A percentile compares a stretch with the other conserved stretches of the same genome.
phyloP scores from a whole-genome alignment of 2,797 vertebrate genomes.

The Mormyrops boulengeri region DNA sequence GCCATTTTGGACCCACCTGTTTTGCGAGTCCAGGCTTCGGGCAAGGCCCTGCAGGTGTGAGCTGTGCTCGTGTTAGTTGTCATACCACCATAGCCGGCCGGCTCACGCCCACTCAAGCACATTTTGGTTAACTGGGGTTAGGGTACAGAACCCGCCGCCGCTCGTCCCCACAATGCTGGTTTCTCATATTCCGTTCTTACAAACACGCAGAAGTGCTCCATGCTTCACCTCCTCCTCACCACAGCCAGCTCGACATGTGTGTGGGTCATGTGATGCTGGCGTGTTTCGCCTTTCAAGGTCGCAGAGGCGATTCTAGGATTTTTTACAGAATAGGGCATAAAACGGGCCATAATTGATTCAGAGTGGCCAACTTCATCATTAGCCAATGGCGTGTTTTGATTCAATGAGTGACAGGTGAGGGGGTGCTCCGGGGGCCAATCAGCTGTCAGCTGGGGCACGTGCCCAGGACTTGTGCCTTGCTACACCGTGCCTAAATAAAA shows the following conservation, averaged over 20 bases:
- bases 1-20: background rate
- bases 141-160: background rate
- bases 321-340: background rate
- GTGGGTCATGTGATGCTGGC: background rate
- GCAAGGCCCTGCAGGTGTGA: background rate
- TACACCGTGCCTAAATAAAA: background rate
- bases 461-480: background rate
- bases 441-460: background rate
- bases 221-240: background rate
- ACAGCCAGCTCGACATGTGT: background rate
- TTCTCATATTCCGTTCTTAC: background rate
- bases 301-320: background rate
- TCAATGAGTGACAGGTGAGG: background rate
- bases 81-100: no score
- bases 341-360: background rate
- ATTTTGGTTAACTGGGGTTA: constrained; percentile 2
- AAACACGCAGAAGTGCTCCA: background rate
- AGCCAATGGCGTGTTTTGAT: background rate
- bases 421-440: background rate
- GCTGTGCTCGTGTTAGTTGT: background rate
- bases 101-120: background rate
- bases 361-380: no score
- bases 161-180: background rate
- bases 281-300: background rate
- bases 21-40: background rate